Evolutionary conservation across 2,797 vertebrate species (phyloP).

Genomic region (Telmatherina bonti): DNA sequence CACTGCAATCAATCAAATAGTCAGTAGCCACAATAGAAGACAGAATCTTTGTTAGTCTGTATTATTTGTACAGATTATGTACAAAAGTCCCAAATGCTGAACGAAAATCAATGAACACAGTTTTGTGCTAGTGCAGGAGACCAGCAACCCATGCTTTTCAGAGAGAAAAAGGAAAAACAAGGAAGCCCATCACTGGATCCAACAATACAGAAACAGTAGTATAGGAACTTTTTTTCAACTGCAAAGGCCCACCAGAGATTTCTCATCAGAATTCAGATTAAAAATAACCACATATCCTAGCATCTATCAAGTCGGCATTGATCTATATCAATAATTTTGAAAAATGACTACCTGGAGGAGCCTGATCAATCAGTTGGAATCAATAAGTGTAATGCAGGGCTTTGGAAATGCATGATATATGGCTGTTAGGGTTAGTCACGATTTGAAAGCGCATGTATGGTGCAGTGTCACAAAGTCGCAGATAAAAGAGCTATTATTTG

Average conservation of each 20-base stretch:
- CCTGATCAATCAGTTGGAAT: constrained; percentile 61
- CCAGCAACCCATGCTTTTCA: neutral
- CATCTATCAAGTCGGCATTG: constrained; percentile 52
- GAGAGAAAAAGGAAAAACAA: neutral
- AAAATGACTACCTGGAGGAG: constrained; percentile 51
- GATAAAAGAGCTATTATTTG: neutral
- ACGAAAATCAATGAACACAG: neutral
- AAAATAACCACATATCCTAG: constrained; percentile 34
- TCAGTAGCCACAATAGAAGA: neutral
- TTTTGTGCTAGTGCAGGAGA: neutral
- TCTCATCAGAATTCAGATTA: constrained; percentile 26
- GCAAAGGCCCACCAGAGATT: constrained; percentile 11
- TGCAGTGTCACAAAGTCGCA: neutral
- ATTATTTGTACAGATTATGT: neutral
- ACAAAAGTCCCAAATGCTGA: neutral
- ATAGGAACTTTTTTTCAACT: constrained; percentile 38
- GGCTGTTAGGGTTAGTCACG: constrained; percentile 18
- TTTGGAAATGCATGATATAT: constrained; percentile 46
- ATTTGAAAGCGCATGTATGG: neutral
- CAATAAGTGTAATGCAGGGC: constrained; percentile 41
- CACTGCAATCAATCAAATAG: neutral
- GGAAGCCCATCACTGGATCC: neutral
- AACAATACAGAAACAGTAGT: constrained; percentile 22
- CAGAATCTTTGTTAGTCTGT: neutral
- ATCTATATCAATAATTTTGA: constrained; percentile 49